Evolutionary conservation across 2,113 vertebrate genomes (phyloP).

Genomic region (Forbesichthys agassizii): DNA sequence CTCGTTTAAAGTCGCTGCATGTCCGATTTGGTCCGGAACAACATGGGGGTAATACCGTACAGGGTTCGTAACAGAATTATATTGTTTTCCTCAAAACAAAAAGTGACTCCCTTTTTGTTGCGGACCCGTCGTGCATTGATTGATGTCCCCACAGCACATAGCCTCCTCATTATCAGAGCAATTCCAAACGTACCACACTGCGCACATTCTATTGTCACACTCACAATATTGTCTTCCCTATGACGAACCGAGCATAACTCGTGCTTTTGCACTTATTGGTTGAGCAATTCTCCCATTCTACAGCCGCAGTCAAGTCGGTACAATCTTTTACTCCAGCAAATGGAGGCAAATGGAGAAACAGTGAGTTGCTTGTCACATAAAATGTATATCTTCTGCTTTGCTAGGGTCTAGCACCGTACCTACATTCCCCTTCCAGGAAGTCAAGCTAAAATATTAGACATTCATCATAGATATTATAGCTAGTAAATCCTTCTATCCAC

Average conservation of each 20-base stretch:
- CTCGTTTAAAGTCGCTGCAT: no score
- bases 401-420: constrained; percentile 32
- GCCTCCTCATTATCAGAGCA: background rate
- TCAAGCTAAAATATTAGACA: constrained; percentile 60
- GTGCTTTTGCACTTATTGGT: background rate
- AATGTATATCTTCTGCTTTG: constrained; percentile 56
- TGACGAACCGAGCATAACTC: background rate
- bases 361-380: constrained; percentile 46
- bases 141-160: background rate
- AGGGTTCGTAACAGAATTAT: background rate
- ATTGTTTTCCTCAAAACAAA: background rate
- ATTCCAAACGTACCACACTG: background rate
- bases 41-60: background rate
- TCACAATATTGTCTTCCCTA: constrained; percentile 3
- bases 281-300: constrained; percentile 17
- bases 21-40: background rate
- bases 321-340: constrained; percentile 44
- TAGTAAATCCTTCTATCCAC: constrained; percentile 55
- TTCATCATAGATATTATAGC: constrained; percentile 69
- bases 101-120: background rate
- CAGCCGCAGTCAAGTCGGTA: constrained; percentile 26
- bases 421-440: constrained; percentile 37
- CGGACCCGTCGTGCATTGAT: background rate
- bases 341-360: constrained; percentile 41
- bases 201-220: background rate